These are phyloP conservation scores for Halcyon leucocephala DNA, from an alignment of 2,797 vertebrate species.

Conservation along the genomic window DNA sequence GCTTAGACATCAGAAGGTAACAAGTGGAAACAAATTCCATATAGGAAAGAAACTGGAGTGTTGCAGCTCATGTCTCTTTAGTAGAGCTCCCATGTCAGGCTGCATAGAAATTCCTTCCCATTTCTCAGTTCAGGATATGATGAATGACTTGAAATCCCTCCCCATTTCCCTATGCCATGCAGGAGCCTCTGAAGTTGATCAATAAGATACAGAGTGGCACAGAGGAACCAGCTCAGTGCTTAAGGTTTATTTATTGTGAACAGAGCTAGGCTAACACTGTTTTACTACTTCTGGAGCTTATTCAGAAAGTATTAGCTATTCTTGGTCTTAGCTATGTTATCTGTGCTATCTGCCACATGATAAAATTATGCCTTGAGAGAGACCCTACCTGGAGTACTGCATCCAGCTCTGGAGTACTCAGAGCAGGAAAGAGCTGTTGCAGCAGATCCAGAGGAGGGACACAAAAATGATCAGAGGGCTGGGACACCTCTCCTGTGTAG, in stretches of 20 bases:
- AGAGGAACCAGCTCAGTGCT: neutral
- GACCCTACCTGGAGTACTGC: neutral
- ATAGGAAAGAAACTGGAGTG: neutral
- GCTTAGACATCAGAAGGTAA: neutral
- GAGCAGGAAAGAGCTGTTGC: neutral
- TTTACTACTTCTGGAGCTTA: neutral
- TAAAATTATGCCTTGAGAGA: accelerated
- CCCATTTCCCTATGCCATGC: neutral
- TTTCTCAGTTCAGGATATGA: neutral
- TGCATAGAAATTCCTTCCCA: neutral
- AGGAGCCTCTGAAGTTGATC: neutral
- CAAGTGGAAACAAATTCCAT: neutral
- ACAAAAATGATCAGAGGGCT: neutral
- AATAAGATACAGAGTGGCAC: accelerated
- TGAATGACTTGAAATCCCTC: neutral
- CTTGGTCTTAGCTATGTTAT: neutral
- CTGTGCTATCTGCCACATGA: neutral
- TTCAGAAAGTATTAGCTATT: neutral
- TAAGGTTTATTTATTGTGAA: neutral
- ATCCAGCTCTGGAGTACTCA: neutral
- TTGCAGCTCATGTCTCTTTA: neutral
- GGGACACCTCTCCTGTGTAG: accelerated
- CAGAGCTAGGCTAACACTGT: neutral
- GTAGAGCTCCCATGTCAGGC: neutral
- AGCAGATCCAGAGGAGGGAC: neutral